phyloP scores from a whole-genome alignment of 2,113 vertebrate species.

The Catagonus wagneri region DNA sequence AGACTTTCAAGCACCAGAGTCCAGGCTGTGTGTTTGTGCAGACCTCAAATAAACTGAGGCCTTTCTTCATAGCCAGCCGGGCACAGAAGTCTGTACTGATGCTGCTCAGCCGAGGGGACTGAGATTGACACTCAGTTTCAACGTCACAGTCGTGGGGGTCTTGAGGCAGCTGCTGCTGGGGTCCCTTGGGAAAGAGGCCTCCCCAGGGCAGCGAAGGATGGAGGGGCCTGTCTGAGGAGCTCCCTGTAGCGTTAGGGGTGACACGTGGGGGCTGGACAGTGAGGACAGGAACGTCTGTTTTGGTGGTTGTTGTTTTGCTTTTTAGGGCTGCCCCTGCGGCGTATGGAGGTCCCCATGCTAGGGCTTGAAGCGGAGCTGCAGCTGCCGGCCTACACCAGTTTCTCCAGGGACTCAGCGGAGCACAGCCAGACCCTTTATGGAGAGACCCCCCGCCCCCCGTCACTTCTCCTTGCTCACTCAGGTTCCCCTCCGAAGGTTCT shows the following conservation, averaged over 20 bases:
- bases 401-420: background rate
- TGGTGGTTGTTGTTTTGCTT: background rate
- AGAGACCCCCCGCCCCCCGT: rapidly evolving
- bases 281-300: no score
- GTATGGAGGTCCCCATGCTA: no score
- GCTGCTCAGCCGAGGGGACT: no score
- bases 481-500: background rate
- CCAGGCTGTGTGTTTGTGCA: background rate
- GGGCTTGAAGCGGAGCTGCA: no score
- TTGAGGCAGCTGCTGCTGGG: background rate
- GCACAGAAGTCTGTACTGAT: background rate
- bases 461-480: no score
- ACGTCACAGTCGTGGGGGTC: background rate
- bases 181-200: background rate
- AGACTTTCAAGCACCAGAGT: background rate
- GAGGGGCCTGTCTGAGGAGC: background rate
- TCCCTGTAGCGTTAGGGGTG: background rate
- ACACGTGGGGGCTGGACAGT: no score
- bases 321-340: background rate
- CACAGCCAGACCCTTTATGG: background rate
- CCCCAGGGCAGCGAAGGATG: background rate
- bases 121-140: background rate
- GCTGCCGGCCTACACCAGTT: no score
- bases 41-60: background rate
- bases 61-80: background rate